Evolutionary conservation across 1,140 invertebrate species (phyloP), one percentile per base, ranked within the genome.

Genomic region (Conopomorpha cramerella): DNA sequence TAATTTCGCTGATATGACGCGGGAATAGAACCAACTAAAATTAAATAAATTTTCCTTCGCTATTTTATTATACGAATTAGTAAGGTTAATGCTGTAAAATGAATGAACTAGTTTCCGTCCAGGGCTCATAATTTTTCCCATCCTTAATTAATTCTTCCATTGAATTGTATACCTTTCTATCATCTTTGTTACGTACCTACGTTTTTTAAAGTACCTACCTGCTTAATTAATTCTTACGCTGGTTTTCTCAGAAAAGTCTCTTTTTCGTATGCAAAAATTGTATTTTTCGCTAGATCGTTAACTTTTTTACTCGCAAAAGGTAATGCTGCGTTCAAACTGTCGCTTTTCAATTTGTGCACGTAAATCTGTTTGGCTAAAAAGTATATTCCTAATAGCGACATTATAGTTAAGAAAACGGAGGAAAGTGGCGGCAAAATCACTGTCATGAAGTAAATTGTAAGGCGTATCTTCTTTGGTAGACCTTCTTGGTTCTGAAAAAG

Each of bases 401-500:
- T 52, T 12, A 41, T 6, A 15, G 36, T 43, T 33, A 70, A 55
- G 15, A 68, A 40, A 8, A 63, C 28, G 28, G 46, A 52, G 8
- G 73, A 65, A 12, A 68, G 7, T 1, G 64, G 57, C 13, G 81
- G 81, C 33, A 82, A 30, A 7, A 83, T 42, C 0, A 76, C 67
- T 1, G 76, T 67, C 37, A 57, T 68, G 31, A 80, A 73, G 41
- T 80, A 82, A 27, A 83, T 65, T 0, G 80, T 49, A 19, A 45
- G 37, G 28, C 58, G 49, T 11, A 85, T 78, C 33, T 76, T 67
- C 30, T 55, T 50, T 2, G 83, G 82, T 6, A 88, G 62, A 41
- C 82, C 74, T 28, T 77, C 70, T 77, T 83, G 82, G 46, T 80
- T 74, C 83, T 84, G 68, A 54, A 80, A 76, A 43, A 39, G 66